Percentiles rank a stretch among this genome's conserved stretches.
Conservation (phyloP, 2,888 invertebrate genomes). For the Epirrhoe tristata region DNA sequence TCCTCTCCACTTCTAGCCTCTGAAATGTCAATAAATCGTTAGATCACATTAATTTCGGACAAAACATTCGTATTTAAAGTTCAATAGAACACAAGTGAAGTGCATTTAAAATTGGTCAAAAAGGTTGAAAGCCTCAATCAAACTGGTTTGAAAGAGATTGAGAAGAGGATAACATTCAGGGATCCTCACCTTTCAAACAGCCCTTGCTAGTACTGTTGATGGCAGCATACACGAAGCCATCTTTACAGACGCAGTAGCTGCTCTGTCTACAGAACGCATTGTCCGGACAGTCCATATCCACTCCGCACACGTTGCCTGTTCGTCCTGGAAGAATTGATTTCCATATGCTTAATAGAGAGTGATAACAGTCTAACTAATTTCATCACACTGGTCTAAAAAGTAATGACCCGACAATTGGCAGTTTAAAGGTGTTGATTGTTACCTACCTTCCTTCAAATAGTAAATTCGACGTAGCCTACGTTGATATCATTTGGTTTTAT, state of each 20-base stretch:
- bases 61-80: neutral
- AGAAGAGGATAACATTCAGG: neutral
- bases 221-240: slow-evolving; percentile 76
- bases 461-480: no score
- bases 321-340: slow-evolving; percentile 60
- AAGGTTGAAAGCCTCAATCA: no score
- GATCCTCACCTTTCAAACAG: slow-evolving; percentile 72
- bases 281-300: slow-evolving; percentile 79
- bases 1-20: slow-evolving; percentile 75
- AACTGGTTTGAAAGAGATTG: neutral
- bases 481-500: no score
- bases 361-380: no score
- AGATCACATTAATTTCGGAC: neutral
- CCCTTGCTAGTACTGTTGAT: slow-evolving; percentile 73
- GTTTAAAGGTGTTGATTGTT: no score
- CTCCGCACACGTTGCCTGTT: slow-evolving; percentile 74
- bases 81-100: no score
- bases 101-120: no score
- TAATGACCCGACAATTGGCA: no score
- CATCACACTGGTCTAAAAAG: no score
- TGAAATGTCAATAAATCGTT: slow-evolving; percentile 48
- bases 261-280: slow-evolving; percentile 77
- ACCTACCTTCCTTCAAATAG: no score
- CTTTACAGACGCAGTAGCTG: slow-evolving; percentile 81
- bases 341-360: no score